Conservation (phyloP, 2,113 vertebrate genomes). For the Prunella fulvescens region DNA sequence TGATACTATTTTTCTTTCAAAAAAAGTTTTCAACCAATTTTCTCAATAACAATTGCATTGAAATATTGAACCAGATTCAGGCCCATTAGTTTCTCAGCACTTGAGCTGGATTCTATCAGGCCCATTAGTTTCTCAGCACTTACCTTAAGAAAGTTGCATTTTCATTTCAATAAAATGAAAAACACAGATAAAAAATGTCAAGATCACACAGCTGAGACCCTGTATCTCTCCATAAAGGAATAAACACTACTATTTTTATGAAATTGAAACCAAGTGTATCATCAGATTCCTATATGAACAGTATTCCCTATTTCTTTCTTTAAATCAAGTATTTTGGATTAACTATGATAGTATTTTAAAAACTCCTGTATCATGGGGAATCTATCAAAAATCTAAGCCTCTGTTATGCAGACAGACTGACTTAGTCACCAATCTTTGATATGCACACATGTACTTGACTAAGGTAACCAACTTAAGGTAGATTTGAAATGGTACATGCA, state of each 20-base stretch:
- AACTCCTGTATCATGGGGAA: neutral
- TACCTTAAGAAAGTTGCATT: neutral
- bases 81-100: neutral
- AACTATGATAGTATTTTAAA: neutral
- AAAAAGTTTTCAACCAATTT: neutral
- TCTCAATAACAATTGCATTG: neutral
- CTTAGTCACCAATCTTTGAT: neutral
- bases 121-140: neutral
- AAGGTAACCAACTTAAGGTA: neutral
- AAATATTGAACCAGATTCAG: neutral
- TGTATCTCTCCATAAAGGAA: neutral
- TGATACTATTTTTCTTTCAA: neutral
- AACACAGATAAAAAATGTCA: neutral
- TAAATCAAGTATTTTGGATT: neutral
- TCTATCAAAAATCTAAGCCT: neutral
- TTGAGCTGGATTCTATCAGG: neutral
- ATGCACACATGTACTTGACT: neutral
- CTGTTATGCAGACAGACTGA: neutral
- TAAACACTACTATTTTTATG: accelerated
- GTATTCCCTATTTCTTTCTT: neutral
- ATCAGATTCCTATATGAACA: neutral
- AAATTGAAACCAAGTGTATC: neutral
- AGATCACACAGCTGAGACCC: neutral
- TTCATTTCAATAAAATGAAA: neutral
- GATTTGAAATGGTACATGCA: neutral